Base-by-base conservation (phyloP, 1,140 invertebrate species). In the Brachystomella parvula region DNA sequence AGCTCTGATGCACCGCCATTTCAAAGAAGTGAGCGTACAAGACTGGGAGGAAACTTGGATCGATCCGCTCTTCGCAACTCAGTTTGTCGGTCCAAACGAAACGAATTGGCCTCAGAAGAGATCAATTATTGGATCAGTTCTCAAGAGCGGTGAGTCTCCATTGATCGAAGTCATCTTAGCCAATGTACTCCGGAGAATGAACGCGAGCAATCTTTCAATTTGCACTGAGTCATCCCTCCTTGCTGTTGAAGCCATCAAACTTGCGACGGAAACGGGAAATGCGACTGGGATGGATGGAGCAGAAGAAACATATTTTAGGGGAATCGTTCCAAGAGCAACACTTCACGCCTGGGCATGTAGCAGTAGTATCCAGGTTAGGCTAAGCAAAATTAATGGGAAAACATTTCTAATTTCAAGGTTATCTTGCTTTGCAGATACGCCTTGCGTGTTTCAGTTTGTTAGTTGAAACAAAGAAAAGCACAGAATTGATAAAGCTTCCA, bases 391-490 rank as follows among this genome's bases (percentile, higher is more conserved):
- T 44, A 21, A 47, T 21, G 21, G 19, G 44, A 21, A 17, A 62
- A 62, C 21, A 28, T 62, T 39, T 19, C 6, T 19, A 39, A 39
- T 39, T 39, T 9, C 6, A 9, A 9, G 6, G 19, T 39, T 9
- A 39, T 39, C 19, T 39, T 39, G 65, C 67, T 63, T 73, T 75
- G 28, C 61, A 84, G 80, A 75, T 83, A 47, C 73, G 80, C 60
- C 73, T 82, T 19, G 79, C 80, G 69, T 82, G 83, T 0, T 80
- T 92, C 64, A 82, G 83, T 2, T 77, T 92, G 6, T 74, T 94
- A 17, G 84, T 87, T 64, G 89, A 91, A 73, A 88, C 84, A 17
- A 84, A 84, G 53, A 89, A 87, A 75, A 85, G 83, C 19, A 89
- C 89, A 19, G 85, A 90, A 75, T 1, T 68, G 19, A 61, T 72